Conservation (phyloP, 2,888 invertebrate species). For the Theretra japonica region DNA sequence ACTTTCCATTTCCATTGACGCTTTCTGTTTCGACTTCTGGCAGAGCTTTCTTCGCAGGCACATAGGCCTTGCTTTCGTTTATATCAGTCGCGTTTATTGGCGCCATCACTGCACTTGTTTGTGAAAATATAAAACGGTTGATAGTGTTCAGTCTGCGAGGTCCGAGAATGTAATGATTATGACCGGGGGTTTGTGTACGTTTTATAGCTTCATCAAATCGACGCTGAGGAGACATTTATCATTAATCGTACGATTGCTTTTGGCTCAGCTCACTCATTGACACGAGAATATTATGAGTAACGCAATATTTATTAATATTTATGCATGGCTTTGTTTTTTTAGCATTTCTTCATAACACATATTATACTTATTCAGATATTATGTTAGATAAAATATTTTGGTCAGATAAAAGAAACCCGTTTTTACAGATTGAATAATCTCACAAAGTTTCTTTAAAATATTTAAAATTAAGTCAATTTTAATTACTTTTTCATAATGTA, state of each 20-base stretch:
- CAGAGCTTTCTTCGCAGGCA: conserved; percentile 65
- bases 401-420: no score
- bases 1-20: conserved; percentile 48
- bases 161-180: conserved; percentile 69
- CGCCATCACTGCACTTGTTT: conserved; percentile 71
- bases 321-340: conserved; percentile 1
- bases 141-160: conserved; percentile 62
- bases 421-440: not conserved
- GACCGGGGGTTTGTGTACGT: conserved; percentile 53
- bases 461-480: no score
- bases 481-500: no score
- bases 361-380: not conserved
- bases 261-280: not conserved
- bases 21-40: conserved; percentile 75
- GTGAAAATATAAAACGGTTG: conserved; percentile 40
- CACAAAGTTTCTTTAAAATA: no score
- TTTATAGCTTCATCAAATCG: conserved; percentile 64
- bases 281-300: not conserved
- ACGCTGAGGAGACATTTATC: conserved; percentile 37
- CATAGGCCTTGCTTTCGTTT: conserved; percentile 61
- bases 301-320: conserved; percentile 10
- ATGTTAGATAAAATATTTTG: no score
- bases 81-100: conserved; percentile 70
- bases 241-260: conserved; percentile 28
- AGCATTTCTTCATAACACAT: not conserved